These are phyloP conservation scores for Xenopus laevis DNA, from an alignment of 2,113 vertebrate genomes.

Conservation along the genomic window DNA sequence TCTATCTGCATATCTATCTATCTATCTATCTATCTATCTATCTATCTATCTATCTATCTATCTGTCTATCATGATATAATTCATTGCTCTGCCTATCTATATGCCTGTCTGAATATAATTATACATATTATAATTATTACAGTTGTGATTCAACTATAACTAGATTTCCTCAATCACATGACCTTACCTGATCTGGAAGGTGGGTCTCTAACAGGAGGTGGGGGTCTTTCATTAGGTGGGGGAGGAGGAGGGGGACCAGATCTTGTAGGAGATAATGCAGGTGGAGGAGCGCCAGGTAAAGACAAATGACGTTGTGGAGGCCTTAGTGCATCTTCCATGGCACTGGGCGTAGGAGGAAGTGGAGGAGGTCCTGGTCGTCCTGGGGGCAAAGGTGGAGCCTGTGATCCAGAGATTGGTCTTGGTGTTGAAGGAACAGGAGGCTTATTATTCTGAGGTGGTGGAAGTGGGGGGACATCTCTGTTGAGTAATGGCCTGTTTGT, in stretches of 20 bases:
- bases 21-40: no score
- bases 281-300: constrained; percentile 61
- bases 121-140: no score
- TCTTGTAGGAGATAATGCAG: constrained; percentile 57
- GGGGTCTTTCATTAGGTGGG: constrained; percentile 77
- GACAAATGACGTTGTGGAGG: constrained; percentile 85
- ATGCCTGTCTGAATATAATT: no score
- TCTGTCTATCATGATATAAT: no score
- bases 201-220: constrained; percentile 76
- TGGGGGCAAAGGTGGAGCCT: constrained; percentile 68
- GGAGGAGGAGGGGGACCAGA: constrained; percentile 81
- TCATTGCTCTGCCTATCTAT: no score
- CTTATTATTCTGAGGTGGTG: constrained; percentile 69
- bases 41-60: no score
- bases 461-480: constrained; percentile 65
- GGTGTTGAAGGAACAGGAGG: constrained; percentile 64
- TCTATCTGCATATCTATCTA: no score
- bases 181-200: constrained; percentile 75
- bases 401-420: constrained; percentile 51
- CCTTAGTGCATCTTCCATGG: constrained; percentile 75
- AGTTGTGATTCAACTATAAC: no score
- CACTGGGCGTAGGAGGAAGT: constrained; percentile 62
- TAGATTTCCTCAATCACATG: neutral
- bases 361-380: constrained; percentile 74
- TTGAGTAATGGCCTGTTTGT: constrained; percentile 65